Conservation (phyloP, 35 echinoderm and acorn worm genomes). For the Apostichopus californicus region DNA sequence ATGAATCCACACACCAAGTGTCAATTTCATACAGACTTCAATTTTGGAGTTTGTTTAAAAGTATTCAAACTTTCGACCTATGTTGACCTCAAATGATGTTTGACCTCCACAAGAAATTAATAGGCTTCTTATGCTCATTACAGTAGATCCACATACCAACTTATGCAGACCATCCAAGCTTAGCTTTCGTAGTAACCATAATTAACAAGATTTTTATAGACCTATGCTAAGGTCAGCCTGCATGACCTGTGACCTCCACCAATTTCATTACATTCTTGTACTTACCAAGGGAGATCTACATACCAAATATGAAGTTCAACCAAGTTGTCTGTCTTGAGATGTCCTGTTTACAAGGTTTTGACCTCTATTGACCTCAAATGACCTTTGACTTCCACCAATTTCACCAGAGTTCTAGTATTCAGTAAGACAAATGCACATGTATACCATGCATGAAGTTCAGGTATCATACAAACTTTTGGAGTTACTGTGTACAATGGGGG, state of each 20-base stretch:
- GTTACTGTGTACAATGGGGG: too few relatives aligned
- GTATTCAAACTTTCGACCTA: not conserved
- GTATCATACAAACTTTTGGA: too few relatives aligned
- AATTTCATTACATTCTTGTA: not conserved
- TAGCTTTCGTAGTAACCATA: not conserved
- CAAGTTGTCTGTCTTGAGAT: not conserved
- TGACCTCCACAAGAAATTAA: not conserved
- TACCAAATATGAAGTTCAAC: not conserved
- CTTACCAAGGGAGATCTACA: not conserved
- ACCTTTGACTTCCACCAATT: too few relatives aligned
- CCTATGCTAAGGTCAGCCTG: not conserved
- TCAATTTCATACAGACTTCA: too few relatives aligned
- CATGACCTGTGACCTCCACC: not conserved
- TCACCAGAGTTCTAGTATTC: not conserved
- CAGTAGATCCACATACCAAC: not conserved
- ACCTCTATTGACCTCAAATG: too few relatives aligned
- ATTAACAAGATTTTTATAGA: not conserved
- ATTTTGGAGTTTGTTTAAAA: too few relatives aligned
- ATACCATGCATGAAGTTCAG: not conserved
- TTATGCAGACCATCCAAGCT: not conserved
- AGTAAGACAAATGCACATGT: not conserved
- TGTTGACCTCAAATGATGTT: not conserved
- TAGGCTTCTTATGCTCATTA: too few relatives aligned
- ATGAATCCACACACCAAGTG: too few relatives aligned
- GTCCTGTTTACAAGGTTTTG: not conserved